Evolutionary conservation across 2,797 vertebrate species (phyloP), one percentile per base, ranked within the genome.

Genomic region (Bradypus variegatus): DNA sequence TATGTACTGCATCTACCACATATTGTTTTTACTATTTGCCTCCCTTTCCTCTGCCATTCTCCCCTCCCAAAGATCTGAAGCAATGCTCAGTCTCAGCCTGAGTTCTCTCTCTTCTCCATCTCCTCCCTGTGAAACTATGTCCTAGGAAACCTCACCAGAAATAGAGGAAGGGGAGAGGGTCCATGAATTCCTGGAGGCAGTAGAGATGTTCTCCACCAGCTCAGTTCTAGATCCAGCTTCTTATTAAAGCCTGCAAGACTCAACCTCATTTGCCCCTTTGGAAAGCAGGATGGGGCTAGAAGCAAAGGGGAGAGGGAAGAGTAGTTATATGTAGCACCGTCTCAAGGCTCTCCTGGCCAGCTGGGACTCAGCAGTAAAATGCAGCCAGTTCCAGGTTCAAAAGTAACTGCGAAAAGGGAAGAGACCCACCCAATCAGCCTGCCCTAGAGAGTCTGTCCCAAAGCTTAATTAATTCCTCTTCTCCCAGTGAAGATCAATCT

Each of bases 71-170:
- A 77, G 45, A 91, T 60, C 19, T 60, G 50, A 38, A 91, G 64
- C 45, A 79, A 19, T 27, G 16, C n/a, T 95, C 55, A 82, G 12
- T 72, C 31, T 91, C 69, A 72, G n/a, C 18, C 60, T 79, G 65
- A 91, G 33, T 76, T 89, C 65, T 58, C 78, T 38, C 18, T 69
- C 45, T 92, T 91, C 36, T 41, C 15, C n/a, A 82, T 48, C 36
- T 85, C 53, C n/a, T 86, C 76, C n/a, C 48, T 80, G n/a, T 77
- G 64, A 94, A 77, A 72, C 79, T 73, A 45, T 60, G 45, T 82
- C 38, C 87, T 67, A 92, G 36, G 65, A 95, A 78, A 95, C 50
- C 58, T 87, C 81, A 91, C 27, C 48, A 89, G 70, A 95, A 94
- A 93, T 9, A 82, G 3, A 83, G 64, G 53, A 92, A 94, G 62